Percentiles rank a stretch among this genome's conserved stretches.
phyloP scores from a whole-genome alignment of 2,888 invertebrate species.

The Trisateles emortualis region DNA sequence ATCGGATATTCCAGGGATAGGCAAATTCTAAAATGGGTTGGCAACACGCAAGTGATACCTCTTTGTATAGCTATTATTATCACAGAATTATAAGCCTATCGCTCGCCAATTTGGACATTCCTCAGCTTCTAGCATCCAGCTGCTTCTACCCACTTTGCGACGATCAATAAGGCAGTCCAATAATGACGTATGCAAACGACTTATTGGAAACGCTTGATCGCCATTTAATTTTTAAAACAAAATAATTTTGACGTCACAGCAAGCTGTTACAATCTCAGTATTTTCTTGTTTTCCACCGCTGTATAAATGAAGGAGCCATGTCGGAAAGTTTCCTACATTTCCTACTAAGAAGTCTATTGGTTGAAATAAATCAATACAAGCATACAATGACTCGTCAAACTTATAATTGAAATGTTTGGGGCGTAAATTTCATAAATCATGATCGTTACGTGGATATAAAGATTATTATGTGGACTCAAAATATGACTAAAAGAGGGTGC shows the following conservation, averaged over 20 bases:
- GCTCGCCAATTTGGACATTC: no score
- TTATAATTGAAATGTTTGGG: slow-evolving; percentile 72
- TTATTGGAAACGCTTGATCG: no score
- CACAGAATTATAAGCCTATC: no score
- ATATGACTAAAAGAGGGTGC: no score
- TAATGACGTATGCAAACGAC: no score
- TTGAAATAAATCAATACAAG: slow-evolving; percentile 60
- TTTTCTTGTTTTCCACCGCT: slow-evolving; percentile 4
- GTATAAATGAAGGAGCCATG: slow-evolving; percentile 7
- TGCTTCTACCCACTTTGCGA: no score
- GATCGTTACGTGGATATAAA: slow-evolving; percentile 46
- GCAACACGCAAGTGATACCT: no score
- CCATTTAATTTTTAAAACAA: neutral
- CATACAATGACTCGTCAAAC: slow-evolving; percentile 70
- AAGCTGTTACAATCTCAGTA: slow-evolving; percentile 12
- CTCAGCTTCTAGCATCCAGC: no score
- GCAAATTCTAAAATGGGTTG: no score
- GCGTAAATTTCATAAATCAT: slow-evolving; percentile 68
- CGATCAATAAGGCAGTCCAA: no score
- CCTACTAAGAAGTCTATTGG: slow-evolving; percentile 35
- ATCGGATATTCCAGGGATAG: no score
- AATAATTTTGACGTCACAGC: slow-evolving; percentile 16
- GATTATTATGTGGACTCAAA: neutral
- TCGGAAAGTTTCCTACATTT: slow-evolving; percentile 23
- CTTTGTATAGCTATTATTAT: no score